Base-by-base conservation (phyloP, 2,888 invertebrate genomes). In the Tuta absoluta region DNA sequence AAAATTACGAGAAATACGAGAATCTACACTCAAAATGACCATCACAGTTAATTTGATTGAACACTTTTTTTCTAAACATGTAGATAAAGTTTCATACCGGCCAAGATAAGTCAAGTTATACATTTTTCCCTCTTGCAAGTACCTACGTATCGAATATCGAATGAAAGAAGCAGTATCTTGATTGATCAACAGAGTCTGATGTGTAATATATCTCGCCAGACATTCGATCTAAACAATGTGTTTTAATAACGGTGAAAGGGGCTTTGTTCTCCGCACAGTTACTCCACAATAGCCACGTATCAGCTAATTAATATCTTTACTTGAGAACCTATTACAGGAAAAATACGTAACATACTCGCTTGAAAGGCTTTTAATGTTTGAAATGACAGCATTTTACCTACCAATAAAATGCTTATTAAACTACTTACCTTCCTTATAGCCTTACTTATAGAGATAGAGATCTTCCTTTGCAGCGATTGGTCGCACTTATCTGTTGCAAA, bases 171-270 rank as follows among this genome's bases (percentile, higher is more conserved):
- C 51, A 57, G 33, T 68, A 67, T 68, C 68, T 58, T 61, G 63
- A 68, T 62, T 56, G 63, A 68, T 68, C 68, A 62, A 48, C 38
- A 64, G 38, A 64, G 49, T 59, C 64, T 64, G 66, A 65, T 65
- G 62, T 63, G 64, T 62, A 65, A 53, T 64, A 62, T 60, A 64
- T 60, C 62, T 63, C 17, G 19, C 41, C 41, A 21, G 41, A 57
- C 61, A 65, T 56, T 59, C 66, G 49, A 62, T 69, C 65, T 62
- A 66, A 67, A 63, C 67, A 67, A 67, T 65, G 65, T 66, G 66
- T 62, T 69, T 62, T 68, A 66, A 68, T 68, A 58, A 67, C 64
- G 68, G 73, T 74, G 72, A 74, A 72, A 74, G 73, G 70, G 61
- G 53, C 67, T 72, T 74, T 74, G 74, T 75, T 71, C 70, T 66